Conservation (phyloP, 2,113 vertebrate species). For the Xiphophorus hellerii region DNA sequence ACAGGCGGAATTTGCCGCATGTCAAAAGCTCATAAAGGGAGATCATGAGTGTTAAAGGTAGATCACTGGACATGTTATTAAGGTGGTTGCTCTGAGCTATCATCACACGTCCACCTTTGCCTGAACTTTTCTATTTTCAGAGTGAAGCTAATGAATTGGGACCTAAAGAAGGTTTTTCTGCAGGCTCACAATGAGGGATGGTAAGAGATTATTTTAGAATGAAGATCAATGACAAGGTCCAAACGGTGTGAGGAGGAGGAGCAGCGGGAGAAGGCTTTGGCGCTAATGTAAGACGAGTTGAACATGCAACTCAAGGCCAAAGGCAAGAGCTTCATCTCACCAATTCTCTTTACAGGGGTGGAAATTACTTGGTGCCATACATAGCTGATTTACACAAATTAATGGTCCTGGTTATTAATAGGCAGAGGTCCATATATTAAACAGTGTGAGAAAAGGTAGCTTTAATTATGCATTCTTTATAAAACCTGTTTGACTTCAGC, state of each 20-base stretch:
- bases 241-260: conserved; percentile 66
- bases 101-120: conserved; percentile 70
- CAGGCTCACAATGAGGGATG: conserved; percentile 77
- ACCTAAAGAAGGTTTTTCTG: conserved; percentile 75
- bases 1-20: conserved; percentile 30
- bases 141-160: conserved; percentile 75
- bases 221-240: conserved; percentile 78
- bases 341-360: conserved; percentile 71
- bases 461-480: conserved; percentile 79
- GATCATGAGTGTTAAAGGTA: conserved; percentile 64
- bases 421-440: conserved; percentile 75
- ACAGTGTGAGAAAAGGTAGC: conserved; percentile 79
- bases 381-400: conserved; percentile 77
- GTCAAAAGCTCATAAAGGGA: conserved; percentile 46
- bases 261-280: conserved; percentile 43
- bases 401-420: conserved; percentile 78
- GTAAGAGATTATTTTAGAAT: conserved; percentile 83
- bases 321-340: conserved; percentile 74
- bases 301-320: conserved; percentile 74
- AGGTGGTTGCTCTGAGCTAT: conserved; percentile 60
- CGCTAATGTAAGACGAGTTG: conserved; percentile 72
- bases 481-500: conserved; percentile 75
- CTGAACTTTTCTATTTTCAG: conserved; percentile 78
- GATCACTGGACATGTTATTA: conserved; percentile 56
- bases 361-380: conserved; percentile 74